A percentile compares a stretch with the other conserved stretches of the same genome.
phyloP scores from a whole-genome alignment of 1,140 invertebrate species.

The Drosophila sechellia region DNA sequence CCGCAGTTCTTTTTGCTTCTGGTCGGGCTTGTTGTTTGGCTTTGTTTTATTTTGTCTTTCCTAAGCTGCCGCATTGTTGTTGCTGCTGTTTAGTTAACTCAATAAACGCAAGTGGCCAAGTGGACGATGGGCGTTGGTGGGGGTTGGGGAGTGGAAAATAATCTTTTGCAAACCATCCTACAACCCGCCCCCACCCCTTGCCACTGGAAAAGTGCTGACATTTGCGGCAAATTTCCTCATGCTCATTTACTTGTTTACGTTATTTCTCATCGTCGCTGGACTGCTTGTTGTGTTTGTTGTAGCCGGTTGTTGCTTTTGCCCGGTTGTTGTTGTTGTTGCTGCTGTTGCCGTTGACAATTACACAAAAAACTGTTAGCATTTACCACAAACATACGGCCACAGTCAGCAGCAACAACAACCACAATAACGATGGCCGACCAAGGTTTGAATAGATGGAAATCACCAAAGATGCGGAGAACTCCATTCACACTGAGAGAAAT shows the following conservation, averaged over 20 bases:
- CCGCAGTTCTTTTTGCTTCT: constrained; percentile 27
- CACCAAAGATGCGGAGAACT: constrained; percentile 6
- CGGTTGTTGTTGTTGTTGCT: constrained; percentile 1
- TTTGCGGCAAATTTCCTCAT: constrained; percentile 69
- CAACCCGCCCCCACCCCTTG: constrained; percentile 1
- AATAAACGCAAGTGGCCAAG: constrained; percentile 70
- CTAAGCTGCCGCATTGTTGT: constrained; percentile 25
- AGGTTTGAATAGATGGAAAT: constrained; percentile 57
- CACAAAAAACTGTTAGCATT: constrained; percentile 79
- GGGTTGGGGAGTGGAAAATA: constrained; percentile 44
- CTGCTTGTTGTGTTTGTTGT: constrained; percentile 39
- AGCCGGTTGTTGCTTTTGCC: constrained; percentile 1
- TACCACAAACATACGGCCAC: constrained; percentile 71
- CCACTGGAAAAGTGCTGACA: constrained; percentile 66
- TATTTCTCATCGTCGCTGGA: constrained; percentile 66
- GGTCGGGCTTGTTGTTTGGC: neutral
- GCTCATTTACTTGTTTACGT: constrained; percentile 79
- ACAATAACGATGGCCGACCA: neutral
- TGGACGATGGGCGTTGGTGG: no score
- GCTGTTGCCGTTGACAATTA: constrained; percentile 71
- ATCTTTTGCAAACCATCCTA: constrained; percentile 34
- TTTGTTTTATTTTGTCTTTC: constrained; percentile 16
- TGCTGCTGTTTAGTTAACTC: constrained; percentile 79
- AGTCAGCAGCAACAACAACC: constrained; percentile 10
- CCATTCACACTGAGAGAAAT: constrained; percentile 4